Evolutionary conservation across 2,797 vertebrate genomes (phyloP), one percentile per base, ranked within the genome.

Genomic region (Pangasius macronema): DNA sequence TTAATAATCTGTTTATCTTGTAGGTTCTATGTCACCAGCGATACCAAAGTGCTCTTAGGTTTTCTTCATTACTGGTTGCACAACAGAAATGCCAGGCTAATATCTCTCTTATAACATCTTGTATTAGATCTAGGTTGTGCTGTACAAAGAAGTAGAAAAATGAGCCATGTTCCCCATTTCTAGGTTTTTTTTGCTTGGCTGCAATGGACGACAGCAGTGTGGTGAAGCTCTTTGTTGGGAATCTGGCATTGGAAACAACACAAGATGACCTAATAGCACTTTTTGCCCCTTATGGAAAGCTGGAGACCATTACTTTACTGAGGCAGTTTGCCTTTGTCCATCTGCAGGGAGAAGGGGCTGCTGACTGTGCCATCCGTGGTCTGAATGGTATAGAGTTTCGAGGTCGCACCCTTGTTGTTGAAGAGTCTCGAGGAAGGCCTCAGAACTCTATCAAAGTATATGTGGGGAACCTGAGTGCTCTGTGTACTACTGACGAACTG

Each of bases 381-480:
- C 96, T 99, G 51, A 97, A 98, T 94, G 97, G 98, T 67, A 97
- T 97, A 92, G 97, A 98, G 88, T 96, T 98, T 73, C 95, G 97
- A 92, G 97, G 98, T 68, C 96, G 97, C 88, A 97, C 96, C 87
- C 95, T 99, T 89, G 97, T 98, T 89, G 98, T 99, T 5, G 98
- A 99, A 92, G 97, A 98, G 87, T 98, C 98, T 1, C 97, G 97
- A 72, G 97, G 97, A 7, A 95, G 97, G 57, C 97, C 97, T 84
- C 96, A 97, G n/a, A 97, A 98, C 93, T 98, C 98, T 87, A 98
- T 97, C 91, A 99, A 99, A 95, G 97, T 99, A 87, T 99, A 98
- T 95, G 97, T 99, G 87, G 97, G 98, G 24, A 99, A 99, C 92
- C 96, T 99, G 53, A 97, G 97, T 16, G 96, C 97, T 72, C 96